These are phyloP conservation scores for Margaritifera margaritifera DNA, from an alignment of 2,888 invertebrate species.

Conservation along the genomic window DNA sequence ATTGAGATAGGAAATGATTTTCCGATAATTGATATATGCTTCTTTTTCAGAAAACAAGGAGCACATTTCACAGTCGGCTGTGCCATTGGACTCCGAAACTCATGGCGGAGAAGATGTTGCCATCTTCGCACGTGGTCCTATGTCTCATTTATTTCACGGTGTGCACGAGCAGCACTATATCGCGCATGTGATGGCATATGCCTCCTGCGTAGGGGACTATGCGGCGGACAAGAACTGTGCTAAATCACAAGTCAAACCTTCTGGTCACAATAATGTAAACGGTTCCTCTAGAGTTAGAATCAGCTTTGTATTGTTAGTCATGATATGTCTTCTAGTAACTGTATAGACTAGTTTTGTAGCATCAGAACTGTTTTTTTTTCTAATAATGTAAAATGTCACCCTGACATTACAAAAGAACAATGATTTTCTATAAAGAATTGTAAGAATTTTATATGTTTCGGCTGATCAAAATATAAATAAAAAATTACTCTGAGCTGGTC, in stretches of 20 bases:
- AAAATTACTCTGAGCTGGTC: too few species aligned
- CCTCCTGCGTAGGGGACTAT: conserved; percentile 81
- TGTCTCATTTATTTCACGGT: conserved; percentile 86
- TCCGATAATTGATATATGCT: neutral
- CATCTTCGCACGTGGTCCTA: conserved; percentile 87
- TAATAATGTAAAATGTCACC: too few species aligned
- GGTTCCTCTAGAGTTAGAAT: conserved; percentile 16
- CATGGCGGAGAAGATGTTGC: conserved; percentile 84
- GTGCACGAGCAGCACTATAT: conserved; percentile 94
- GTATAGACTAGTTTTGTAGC: too few species aligned
- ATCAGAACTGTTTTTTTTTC: too few species aligned
- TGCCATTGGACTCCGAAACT: conserved; percentile 60
- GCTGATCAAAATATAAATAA: too few species aligned
- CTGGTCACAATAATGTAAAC: too few species aligned
- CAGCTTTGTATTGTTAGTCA: neutral
- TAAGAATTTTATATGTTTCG: too few species aligned
- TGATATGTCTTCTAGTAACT: too few species aligned
- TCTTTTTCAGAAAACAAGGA: conserved; percentile 38
- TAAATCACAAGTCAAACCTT: conserved; percentile 17
- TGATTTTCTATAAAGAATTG: too few species aligned
- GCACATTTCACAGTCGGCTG: conserved; percentile 43
- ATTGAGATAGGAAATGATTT: too few species aligned
- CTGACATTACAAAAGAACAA: too few species aligned
- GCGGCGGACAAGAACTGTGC: conserved; percentile 24
- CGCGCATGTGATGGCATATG: conserved; percentile 87